phyloP scores from a whole-genome alignment of 2,888 invertebrate genomes.

The Stegophylla sp. region DNA sequence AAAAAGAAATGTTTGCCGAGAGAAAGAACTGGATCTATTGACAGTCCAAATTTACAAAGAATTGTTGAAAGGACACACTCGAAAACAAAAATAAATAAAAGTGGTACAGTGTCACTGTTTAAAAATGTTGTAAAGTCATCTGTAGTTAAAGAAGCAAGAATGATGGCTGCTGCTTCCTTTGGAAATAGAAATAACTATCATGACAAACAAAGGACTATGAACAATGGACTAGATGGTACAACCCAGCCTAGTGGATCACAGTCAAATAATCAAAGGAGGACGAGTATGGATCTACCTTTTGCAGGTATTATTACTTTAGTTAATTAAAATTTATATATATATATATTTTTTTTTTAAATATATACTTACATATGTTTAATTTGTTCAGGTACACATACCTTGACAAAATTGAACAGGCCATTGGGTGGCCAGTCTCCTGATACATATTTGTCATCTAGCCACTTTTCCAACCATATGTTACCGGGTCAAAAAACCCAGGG shows the following conservation, averaged over 20 bases:
- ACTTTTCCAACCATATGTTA: constrained; percentile 53
- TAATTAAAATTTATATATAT: constrained; percentile 4
- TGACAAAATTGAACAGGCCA: constrained; percentile 45
- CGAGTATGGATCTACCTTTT: constrained; percentile 53
- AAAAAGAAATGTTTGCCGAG: constrained; percentile 66
- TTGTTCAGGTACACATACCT: constrained; percentile 47
- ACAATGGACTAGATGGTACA: constrained; percentile 42
- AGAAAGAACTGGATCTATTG: constrained; percentile 67
- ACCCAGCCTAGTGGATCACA: constrained; percentile 43
- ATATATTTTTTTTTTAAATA: constrained; percentile 23
- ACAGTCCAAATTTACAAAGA: constrained; percentile 61
- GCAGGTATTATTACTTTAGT: constrained; percentile 35
- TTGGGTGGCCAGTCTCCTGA: constrained; percentile 41
- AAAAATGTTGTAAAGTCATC: constrained; percentile 64
- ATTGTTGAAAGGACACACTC: constrained; percentile 57
- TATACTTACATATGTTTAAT: constrained; percentile 22
- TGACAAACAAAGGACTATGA: constrained; percentile 52
- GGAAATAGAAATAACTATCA: constrained; percentile 57
- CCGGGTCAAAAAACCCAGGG: constrained; percentile 44
- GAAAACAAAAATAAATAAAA: constrained; percentile 58
- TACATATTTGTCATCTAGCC: constrained; percentile 50
- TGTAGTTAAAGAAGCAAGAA: constrained; percentile 62
- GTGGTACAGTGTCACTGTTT: constrained; percentile 60
- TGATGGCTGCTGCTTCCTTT: constrained; percentile 61
- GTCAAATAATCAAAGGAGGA: constrained; percentile 47